Evolutionary conservation across 1,140 invertebrate genomes (phyloP).

Genomic region (Orchesella cincta): DNA sequence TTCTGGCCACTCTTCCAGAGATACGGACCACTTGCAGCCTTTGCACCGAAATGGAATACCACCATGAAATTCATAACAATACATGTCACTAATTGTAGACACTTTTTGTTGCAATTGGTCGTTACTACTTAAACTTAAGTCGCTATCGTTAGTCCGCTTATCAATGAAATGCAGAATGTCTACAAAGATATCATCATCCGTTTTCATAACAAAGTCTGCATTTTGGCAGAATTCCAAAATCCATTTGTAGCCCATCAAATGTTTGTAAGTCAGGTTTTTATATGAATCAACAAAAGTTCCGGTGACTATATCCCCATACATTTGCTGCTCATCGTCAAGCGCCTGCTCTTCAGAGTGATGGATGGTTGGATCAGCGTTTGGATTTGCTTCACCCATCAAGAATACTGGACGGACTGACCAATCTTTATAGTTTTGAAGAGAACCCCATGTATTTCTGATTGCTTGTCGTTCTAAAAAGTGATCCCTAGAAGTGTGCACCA

Average conservation of each 20-base stretch:
- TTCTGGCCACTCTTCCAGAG: conserved; percentile 52
- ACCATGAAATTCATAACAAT: conserved; percentile 67
- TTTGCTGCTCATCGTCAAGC: conserved; percentile 55
- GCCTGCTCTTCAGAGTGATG: conserved; percentile 49
- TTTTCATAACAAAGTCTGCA: conserved; percentile 59
- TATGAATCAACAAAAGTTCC: conserved; percentile 59
- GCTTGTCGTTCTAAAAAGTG: conserved; percentile 55
- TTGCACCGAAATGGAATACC: conserved; percentile 53
- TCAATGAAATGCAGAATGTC: conserved; percentile 58
- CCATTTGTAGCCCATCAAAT: conserved; percentile 60
- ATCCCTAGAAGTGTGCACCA: conserved; percentile 60
- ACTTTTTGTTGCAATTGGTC: conserved; percentile 50
- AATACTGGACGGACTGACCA: conserved; percentile 52
- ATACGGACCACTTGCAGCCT: conserved; percentile 57
- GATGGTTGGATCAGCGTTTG: background rate
- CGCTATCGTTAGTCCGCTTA: conserved; percentile 47
- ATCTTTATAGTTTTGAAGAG: conserved; percentile 40
- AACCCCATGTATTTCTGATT: conserved; percentile 53
- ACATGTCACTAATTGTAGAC: conserved; percentile 58
- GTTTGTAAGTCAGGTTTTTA: conserved; percentile 59
- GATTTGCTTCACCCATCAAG: conserved; percentile 49
- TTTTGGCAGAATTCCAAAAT: conserved; percentile 55
- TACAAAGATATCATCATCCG: conserved; percentile 62
- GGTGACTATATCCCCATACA: conserved; percentile 53
- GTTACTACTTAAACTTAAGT: conserved; percentile 51